Evolutionary conservation across 1,140 invertebrate genomes (phyloP), one percentile per base, ranked within the genome.

Genomic region (Saccostrea glomerata): DNA sequence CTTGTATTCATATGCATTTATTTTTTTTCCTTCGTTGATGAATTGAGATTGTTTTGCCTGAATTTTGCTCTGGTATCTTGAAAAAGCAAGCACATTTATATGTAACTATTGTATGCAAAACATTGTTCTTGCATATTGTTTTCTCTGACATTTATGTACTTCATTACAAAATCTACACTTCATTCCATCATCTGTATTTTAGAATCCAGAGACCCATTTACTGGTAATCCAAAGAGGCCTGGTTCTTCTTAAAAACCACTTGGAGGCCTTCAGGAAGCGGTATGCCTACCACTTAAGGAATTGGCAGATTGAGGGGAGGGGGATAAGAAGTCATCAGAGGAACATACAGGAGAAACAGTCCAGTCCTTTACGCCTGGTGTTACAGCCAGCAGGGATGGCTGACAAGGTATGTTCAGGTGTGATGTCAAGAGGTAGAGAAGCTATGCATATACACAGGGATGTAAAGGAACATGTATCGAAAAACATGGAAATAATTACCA

Each of bases 151-250:
- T 47, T 47, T 6, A 47, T 47, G 47, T 1, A 47, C 47, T 54
- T n/a, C 15, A 11, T 20, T 60, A 36, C 23, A 73, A 5, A 9
- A 70, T 66, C 9, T 36, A 40, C 30, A 54, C 13, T 0, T 55
- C 47, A 54, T 60, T 82, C 23, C n/a, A 60, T 86, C 15, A 60
- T 47, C 83, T 77, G n/a, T 6, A 63, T 89, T 92, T 13, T 83
- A 95, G 89, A 92, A 94, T 89, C 97, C 97, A 92, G 98, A 98
- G 92, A 96, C 97, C 0, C 97, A 97, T 90, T 94, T 99, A 36
- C 96, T 98, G 86, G 97, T 98, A 86, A 98, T 99, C 87, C 98
- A 99, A 94, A 96, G 98, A 88, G 98, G 98, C 20, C 93, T 99
- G 23, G 94, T 98, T 12, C 94, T 99, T 40, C 95, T 99, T 13